Evolutionary conservation across 2,888 invertebrate species (phyloP).

Genomic region (Melangyna quadrimaculata): DNA sequence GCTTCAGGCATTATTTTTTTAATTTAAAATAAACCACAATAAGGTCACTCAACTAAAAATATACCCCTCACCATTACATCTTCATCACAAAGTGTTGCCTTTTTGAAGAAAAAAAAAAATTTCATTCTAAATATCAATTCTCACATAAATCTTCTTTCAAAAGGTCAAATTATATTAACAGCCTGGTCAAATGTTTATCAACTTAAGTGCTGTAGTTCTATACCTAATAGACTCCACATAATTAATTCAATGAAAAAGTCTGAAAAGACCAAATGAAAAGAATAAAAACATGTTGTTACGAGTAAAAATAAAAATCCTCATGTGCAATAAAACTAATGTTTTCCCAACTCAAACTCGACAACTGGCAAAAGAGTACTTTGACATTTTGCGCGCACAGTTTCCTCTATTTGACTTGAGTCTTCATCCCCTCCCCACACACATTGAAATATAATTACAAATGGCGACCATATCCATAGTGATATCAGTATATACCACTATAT

Average conservation of each 20-base stretch:
- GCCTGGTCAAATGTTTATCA: conserved; percentile 21
- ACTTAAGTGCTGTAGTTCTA: conserved; percentile 5
- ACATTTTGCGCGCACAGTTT: conserved; percentile 33
- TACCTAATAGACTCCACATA: not conserved
- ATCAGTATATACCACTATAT: conserved; percentile 19
- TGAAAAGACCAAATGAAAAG: conserved; percentile 10
- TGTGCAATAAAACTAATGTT: conserved; percentile 37
- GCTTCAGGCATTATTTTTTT: not conserved
- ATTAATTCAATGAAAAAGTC: conserved; percentile 43
- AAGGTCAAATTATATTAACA: conserved; percentile 39
- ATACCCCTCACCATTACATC: not conserved
- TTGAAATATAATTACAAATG: conserved; percentile 30
- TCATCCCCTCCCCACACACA: not conserved
- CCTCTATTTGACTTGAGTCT: conserved; percentile 13
- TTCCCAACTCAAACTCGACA: conserved; percentile 16
- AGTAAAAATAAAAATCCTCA: not conserved
- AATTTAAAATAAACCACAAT: not conserved
- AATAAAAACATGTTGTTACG: not conserved
- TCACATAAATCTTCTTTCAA: conserved; percentile 31
- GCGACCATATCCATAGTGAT: not conserved
- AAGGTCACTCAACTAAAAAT: not conserved
- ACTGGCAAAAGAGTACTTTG: conserved; percentile 42
- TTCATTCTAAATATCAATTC: conserved; percentile 16
- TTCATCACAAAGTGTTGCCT: not conserved
- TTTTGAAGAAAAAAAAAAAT: not conserved